Evolutionary conservation across 2,113 vertebrate species (phyloP), one percentile per base, ranked within the genome.

Genomic region (Gobius niger): DNA sequence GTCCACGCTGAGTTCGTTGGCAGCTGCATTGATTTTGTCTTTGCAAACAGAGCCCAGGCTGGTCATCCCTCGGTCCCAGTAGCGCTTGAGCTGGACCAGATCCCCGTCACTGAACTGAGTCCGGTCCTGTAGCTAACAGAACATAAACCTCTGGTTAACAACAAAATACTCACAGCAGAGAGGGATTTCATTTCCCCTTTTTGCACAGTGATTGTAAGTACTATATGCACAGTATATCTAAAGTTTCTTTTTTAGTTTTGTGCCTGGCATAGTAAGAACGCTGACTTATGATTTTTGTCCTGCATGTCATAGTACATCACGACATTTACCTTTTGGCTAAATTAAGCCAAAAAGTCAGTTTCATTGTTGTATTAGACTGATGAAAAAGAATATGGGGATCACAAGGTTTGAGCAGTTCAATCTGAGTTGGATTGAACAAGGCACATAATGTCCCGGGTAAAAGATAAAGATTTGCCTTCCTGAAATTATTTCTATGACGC

Each of bases 21-120:
- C 95, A 70, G 98, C 96, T 47, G 96, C 96, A 67, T 94, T 93
- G 83, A 99, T 99, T 93, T 99, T 99, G 88, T 99, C 96, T 91
- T 94, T 93, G 92, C 98, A 99, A 74, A 99, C 94, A 44, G 96
- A 97, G 73, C 97, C 98, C 91, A 99, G 92, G 83, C 97, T 99
- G 82, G 98, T 99, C 97, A 99, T 99, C 76, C 98, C 98, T 80
- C 95, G 93, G 88, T 98, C 97, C 98, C 98, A 99, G 88, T 96
- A 99, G 70, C 95, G 95, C 93, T 99, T 99, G 78, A 99, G 93
- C 11, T 94, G 94, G 69, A 94, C 88, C 81, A 99, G 91, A 87
- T 99, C 97, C 83, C 80, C 93, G 67, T 98, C 96, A 76, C 96
- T 99, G 87, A 99, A 99, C 84, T 99, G 98, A 52, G 97, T 99